Evolutionary conservation across 2,888 invertebrate species (phyloP).

Genomic region (Acleris holmiana): DNA sequence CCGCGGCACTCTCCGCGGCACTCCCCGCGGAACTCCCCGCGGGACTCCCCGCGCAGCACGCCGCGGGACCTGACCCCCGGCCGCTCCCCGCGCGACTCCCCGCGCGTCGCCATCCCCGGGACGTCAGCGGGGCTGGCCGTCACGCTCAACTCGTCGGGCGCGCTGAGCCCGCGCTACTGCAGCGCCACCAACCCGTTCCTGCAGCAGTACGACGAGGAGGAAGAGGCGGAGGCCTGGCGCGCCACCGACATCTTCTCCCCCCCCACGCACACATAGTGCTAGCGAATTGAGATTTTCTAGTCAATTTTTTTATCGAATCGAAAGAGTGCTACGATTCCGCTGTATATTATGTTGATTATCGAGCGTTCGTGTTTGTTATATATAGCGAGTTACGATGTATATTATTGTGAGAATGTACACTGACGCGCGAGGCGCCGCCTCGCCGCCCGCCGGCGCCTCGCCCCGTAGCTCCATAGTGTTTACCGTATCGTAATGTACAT

Average conservation of each 20-base stretch:
- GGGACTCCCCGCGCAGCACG: constrained; percentile 60
- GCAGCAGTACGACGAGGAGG: constrained; percentile 81
- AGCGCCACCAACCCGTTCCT: constrained; percentile 86
- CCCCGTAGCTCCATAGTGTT: constrained; percentile 72
- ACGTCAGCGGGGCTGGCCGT: constrained; percentile 86
- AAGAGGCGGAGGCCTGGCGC: constrained; percentile 79
- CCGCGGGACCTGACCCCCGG: constrained; percentile 51
- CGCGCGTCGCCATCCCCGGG: constrained; percentile 79
- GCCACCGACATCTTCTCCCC: constrained; percentile 77
- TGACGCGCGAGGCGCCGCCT: constrained; percentile 68
- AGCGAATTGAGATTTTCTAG: constrained; percentile 82
- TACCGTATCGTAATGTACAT: constrained; percentile 79
- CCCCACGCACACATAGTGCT: constrained; percentile 78
- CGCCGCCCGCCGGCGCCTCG: constrained; percentile 67
- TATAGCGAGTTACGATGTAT: constrained; percentile 82
- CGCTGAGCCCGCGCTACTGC: constrained; percentile 72
- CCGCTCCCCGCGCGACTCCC: constrained; percentile 61
- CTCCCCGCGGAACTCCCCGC: constrained; percentile 54
- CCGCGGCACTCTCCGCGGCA: constrained; percentile 69
- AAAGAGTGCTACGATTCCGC: constrained; percentile 80
- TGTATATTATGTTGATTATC: constrained; percentile 79
- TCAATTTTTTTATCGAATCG: constrained; percentile 81
- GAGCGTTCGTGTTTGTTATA: constrained; percentile 79
- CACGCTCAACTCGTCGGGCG: constrained; percentile 76
- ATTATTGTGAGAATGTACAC: constrained; percentile 81